Base-by-base conservation (phyloP, 2,888 invertebrate species). In the Catocala sponsa region DNA sequence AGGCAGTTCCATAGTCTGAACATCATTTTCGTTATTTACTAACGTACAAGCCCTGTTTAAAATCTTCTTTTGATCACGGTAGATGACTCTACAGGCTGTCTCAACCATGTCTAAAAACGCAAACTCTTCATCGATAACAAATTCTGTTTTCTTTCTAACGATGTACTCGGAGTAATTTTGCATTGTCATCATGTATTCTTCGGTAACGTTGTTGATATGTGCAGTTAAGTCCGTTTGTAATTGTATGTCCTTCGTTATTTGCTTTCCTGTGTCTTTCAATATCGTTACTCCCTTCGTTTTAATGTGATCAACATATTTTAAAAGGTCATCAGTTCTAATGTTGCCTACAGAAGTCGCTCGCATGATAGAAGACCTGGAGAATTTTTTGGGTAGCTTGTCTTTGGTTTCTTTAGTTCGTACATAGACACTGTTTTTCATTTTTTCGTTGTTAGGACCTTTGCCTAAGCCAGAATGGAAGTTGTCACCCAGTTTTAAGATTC, bases 61-160 rank as follows among this genome's bases (percentile, higher is more conserved):
- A 7, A 84, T 33, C 15, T 62, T 63, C 33, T 61, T 78, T 53
- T 62, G 57, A 50, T 60, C 69, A 6, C 65, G 61, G 25, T 71
- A 68, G 2, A 81, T 49, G 10, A 82, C 12, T 32, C 60, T 58
- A 57, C 74, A 77, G 4, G 75, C 69, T 44, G 75, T 75, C 15
- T 81, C 78, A 0, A 79, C 51, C 10, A 84, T 52, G 57, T 84
- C 81, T 43, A 85, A 54, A 33, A 80, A 68, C 2, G 74, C 7
- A 11, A 76, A 74, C 51, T 84, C 79, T 48, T 58, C 77, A 12
- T 81, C 78, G 7, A 53, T 65, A 43, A 11, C 11, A 35, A 25
- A 10, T 6, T 47, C 4, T 4, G 32, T 0, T 57, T 55, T 43
- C 0, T 25, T 25, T 6, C 41, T 33, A n/a, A 7, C 51, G 0